Conservation (phyloP, 2,888 invertebrate species). For the Flabesymbios commensalis region DNA sequence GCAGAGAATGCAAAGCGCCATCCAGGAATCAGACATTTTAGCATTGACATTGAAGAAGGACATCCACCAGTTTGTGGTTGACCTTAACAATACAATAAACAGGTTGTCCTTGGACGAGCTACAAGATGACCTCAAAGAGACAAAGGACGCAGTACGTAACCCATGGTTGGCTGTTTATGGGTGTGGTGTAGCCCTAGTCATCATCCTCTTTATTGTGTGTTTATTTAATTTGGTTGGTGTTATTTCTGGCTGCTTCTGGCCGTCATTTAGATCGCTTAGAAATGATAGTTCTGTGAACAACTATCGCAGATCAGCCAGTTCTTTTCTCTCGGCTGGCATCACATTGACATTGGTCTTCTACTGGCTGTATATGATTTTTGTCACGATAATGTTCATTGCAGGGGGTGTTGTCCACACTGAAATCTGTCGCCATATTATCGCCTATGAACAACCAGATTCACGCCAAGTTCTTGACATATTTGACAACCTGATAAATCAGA, state of each 20-base stretch:
- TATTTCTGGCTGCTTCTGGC: background rate
- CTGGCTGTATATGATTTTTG: conserved; percentile 49
- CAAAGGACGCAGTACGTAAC: no score
- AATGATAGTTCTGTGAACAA: no score
- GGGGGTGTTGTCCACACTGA: conserved; percentile 48
- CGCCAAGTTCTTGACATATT: background rate
- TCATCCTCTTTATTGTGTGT: background rate
- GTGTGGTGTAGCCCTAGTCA: background rate
- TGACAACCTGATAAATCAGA: background rate
- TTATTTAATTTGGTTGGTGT: background rate
- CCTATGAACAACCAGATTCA: conserved; percentile 3
- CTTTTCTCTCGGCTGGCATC: conserved; percentile 41
- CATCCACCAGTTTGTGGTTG: background rate
- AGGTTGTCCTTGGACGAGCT: background rate
- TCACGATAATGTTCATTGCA: conserved; percentile 41
- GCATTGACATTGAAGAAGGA: background rate
- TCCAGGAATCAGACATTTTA: background rate
- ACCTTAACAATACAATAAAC: background rate
- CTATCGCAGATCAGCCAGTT: background rate
- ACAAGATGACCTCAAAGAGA: background rate
- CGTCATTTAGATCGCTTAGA: background rate
- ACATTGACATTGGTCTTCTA: conserved; percentile 52
- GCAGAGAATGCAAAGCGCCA: no score
- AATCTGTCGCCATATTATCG: conserved; percentile 21
- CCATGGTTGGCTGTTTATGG: background rate